These are phyloP conservation scores for Fundulus diaphanus DNA, from an alignment of 2,797 vertebrate species.

Conservation along the genomic window DNA sequence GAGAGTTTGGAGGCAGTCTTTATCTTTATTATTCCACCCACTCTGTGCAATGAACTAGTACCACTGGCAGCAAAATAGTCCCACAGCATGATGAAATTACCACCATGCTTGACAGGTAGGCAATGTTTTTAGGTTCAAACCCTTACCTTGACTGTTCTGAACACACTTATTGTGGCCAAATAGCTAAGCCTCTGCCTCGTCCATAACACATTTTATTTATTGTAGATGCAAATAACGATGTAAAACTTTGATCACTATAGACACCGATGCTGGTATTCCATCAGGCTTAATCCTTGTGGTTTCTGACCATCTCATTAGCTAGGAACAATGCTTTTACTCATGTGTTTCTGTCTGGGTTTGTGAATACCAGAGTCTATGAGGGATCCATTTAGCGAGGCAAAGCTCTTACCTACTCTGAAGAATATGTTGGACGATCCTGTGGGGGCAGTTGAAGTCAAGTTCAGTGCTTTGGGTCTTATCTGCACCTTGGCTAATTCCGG, in stretches of 20 bases:
- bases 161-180: neutral
- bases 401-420: constrained; percentile 83
- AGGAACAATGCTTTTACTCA: neutral
- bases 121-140: neutral
- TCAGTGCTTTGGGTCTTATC: constrained; percentile 86
- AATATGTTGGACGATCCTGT: constrained; percentile 85
- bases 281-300: neutral
- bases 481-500: constrained; percentile 88
- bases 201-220: neutral
- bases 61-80: neutral
- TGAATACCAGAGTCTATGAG: constrained; percentile 80
- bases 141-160: neutral
- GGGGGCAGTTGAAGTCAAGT: constrained; percentile 88
- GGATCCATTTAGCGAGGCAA: constrained; percentile 78
- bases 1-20: neutral
- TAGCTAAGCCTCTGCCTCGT: neutral
- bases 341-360: neutral
- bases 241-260: neutral
- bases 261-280: neutral
- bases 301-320: neutral
- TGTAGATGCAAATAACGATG: neutral
- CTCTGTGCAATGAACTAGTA: neutral
- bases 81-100: neutral
- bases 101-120: neutral
- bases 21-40: neutral